phyloP scores from a whole-genome alignment of 2,797 vertebrate species.

The Cirrhinus molitorella region DNA sequence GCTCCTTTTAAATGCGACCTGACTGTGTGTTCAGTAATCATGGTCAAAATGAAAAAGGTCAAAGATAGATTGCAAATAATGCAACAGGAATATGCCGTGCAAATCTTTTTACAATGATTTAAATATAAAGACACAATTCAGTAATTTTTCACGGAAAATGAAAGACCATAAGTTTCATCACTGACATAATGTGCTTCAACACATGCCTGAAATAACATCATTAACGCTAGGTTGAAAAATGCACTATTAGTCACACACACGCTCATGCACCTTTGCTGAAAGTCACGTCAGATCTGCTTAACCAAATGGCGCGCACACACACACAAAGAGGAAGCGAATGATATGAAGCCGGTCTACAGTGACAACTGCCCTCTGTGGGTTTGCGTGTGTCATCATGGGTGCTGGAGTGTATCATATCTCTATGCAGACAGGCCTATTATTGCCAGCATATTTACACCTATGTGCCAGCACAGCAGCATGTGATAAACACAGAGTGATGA shows the following conservation, averaged over 20 bases:
- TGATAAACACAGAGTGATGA: slow-evolving; percentile 50
- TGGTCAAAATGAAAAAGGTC: background rate
- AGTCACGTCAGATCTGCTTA: slow-evolving; percentile 15
- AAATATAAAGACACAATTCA: background rate
- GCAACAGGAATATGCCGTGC: background rate
- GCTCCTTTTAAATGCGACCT: slow-evolving; percentile 8
- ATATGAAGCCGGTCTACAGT: slow-evolving; percentile 37
- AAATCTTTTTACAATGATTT: background rate
- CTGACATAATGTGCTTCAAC: background rate
- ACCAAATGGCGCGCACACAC: background rate
- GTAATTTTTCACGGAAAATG: background rate
- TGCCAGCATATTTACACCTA: slow-evolving; percentile 45
- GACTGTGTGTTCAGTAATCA: slow-evolving; percentile 10
- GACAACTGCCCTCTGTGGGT: slow-evolving; percentile 39
- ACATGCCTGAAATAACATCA: slow-evolving; percentile 23
- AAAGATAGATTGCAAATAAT: background rate
- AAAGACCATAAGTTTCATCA: background rate
- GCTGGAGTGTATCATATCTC: slow-evolving; percentile 55
- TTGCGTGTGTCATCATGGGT: slow-evolving; percentile 49
- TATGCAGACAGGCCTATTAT: slow-evolving; percentile 40
- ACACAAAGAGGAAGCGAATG: slow-evolving; percentile 27
- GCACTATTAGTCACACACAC: slow-evolving; percentile 17
- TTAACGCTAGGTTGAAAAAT: background rate
- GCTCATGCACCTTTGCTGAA: slow-evolving; percentile 9
- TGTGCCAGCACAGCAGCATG: slow-evolving; percentile 41